A percentile compares a stretch with the other conserved stretches of the same genome.
These are phyloP conservation scores for Trichopria drosophilae DNA, from an alignment of 2,888 invertebrate species.

Conservation along the genomic window DNA sequence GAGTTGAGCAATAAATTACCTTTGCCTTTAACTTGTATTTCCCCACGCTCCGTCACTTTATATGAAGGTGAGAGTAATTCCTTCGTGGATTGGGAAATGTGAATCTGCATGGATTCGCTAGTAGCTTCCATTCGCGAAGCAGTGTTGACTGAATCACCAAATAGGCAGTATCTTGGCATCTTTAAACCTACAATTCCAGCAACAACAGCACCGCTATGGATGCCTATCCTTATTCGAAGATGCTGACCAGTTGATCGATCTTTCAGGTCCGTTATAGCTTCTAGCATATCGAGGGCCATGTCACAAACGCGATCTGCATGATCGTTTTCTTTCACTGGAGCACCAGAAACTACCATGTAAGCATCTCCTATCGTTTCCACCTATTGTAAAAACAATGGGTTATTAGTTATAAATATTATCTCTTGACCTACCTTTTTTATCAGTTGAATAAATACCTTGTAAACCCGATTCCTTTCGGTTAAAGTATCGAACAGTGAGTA, in stretches of 20 bases:
- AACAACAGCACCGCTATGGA: conserved; percentile 89
- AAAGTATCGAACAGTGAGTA: conserved; percentile 95
- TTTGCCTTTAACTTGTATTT: conserved; percentile 89
- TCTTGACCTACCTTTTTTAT: not conserved
- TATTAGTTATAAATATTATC: not conserved
- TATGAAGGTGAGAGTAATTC: conserved; percentile 75
- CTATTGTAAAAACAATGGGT: conserved; percentile 58
- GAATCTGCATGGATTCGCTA: conserved; percentile 90
- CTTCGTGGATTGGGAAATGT: conserved; percentile 88
- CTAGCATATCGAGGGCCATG: conserved; percentile 96
- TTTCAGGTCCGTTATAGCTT: conserved; percentile 86
- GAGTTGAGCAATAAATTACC: conserved; percentile 59
- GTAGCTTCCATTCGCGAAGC: conserved; percentile 93
- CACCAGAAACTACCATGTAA: conserved; percentile 97
- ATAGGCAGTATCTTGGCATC: conserved; percentile 83
- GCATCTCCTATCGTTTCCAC: conserved; percentile 98
- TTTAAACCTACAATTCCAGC: conserved; percentile 93
- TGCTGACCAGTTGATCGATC: conserved; percentile 91
- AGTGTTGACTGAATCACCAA: conserved; percentile 89
- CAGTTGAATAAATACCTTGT: conserved; percentile 72
- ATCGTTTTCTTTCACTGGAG: conserved; percentile 84
- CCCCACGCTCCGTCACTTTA: conserved; percentile 76
- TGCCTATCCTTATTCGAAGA: conserved; percentile 80
- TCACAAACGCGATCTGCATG: conserved; percentile 92
- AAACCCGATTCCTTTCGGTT: conserved; percentile 89